Evolutionary conservation across 2,888 invertebrate species (phyloP), one percentile per base, ranked within the genome.

Genomic region (Iselma pallidipennis): DNA sequence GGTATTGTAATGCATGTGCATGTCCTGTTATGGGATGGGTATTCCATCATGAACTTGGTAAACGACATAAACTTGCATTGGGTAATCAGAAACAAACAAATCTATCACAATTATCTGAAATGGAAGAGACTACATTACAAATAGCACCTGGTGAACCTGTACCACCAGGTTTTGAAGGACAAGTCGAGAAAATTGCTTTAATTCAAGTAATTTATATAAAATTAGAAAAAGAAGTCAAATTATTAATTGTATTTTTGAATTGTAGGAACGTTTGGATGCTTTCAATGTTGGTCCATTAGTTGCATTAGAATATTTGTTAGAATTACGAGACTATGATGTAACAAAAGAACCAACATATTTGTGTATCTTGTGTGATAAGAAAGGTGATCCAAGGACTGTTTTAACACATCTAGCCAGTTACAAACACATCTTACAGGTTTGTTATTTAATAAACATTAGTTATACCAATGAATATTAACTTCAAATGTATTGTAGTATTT

Each of bases 301-400:
- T 57, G 94, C 93, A n/a, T 78, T 92, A 59, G 94, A 94, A 80
- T 94, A 93, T 80, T 82, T 92, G 51, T 79, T 94, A 49, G 94
- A 94, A 80, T 80, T 92, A 70, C 83, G 85, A 31, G 86, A 89
- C 55, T 87, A 88, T 74, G 81, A 87, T 71, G 81, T 84, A 6
- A 87, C 87, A 66, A 84, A 86, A 74, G 91, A 91, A 78, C 91
- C 92, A 0, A 82, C 86, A 54, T 94, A 94, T 80, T 83, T 89
- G 54, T 94, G 94, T 81, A 85, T 90, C 69, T 83, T 94, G 64
- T 94, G 94, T 80, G 87, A 88, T 74, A 93, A 92, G 80, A 88
- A 89, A 70, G 92, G 92, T 37, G 91, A 92, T 77, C 90, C 89
- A 25, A 86, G 91, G 49, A 91, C 91, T 54, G 91, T 93, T 68